Base-by-base conservation (phyloP, 1,140 invertebrate species). In the Zelostemma sp. region DNA sequence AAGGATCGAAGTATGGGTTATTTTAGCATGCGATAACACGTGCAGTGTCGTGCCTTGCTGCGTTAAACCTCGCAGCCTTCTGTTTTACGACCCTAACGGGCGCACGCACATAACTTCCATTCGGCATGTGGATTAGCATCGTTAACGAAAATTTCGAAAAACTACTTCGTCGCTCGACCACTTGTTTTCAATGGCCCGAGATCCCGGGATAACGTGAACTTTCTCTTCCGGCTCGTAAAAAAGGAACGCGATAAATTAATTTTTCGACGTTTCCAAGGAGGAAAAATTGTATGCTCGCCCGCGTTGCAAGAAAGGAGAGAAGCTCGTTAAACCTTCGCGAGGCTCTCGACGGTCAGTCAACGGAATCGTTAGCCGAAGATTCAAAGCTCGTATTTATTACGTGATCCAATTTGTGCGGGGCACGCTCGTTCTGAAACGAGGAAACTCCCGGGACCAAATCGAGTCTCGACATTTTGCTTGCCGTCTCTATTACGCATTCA, bases 81-180 rank as follows among this genome's bases (percentile, higher is more conserved):
- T 57, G 69, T 72, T 72, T 68, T 57, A 61, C 50, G 47, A 56
- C 64, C 56, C 49, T 33, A 49, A 21, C 59, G n/a, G 2, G 3
- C 9, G 14, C 9, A 38, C 2, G 35, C 3, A 2, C 9, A 11
- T 59, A 53, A 67, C 55, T 72, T 63, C 50, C 68, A 71, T 71
- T 71, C 63, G 63, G 62, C 50, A 40, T 18, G 41, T 47, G 56
- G 51, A 72, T 72, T 72, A 72, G 63, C 69, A 67, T 67, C 57
- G 55, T 64, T 72, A 72, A 72, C 63, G 40, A 15, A 41, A 25
- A 4, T 25, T 25, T 25, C 21, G 3, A 25, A 25, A 25, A 25
- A n/a, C n/a, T n/a, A n/a, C n/a, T n/a, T n/a, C n/a, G n/a, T n/a
- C n/a, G n/a, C n/a, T n/a, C n/a, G n/a, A n/a, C n/a, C n/a, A n/a